These are phyloP conservation scores for Dasypogon diadema DNA, from an alignment of 2,888 invertebrate genomes.

Conservation along the genomic window DNA sequence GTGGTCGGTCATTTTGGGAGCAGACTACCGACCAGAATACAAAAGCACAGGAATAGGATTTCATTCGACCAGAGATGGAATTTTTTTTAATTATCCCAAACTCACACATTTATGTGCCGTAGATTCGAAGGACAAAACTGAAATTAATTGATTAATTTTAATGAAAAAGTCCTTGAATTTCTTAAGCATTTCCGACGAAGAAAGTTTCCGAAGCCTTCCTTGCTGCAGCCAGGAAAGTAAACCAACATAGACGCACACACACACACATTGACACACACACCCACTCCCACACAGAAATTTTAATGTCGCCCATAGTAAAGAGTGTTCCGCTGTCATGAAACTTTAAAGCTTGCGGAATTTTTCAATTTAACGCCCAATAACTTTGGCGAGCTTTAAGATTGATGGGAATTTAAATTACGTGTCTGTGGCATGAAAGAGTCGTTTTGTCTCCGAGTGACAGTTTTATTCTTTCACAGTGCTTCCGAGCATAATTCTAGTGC, in stretches of 20 bases:
- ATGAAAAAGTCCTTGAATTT: conserved; percentile 26
- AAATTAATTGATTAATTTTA: conserved; percentile 43
- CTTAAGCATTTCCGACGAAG: conserved; percentile 19
- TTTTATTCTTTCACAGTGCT: conserved; percentile 44
- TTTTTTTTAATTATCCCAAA: not conserved
- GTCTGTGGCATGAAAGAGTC: conserved; percentile 59
- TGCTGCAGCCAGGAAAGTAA: not conserved
- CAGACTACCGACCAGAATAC: too few relatives aligned
- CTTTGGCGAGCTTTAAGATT: conserved; percentile 61
- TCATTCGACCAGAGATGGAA: too few relatives aligned
- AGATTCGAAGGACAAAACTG: not conserved
- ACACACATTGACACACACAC: conserved; percentile 6
- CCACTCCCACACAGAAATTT: conserved; percentile 22
- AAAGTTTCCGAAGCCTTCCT: conserved; percentile 18
- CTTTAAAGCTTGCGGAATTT: conserved; percentile 59
- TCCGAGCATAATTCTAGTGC: conserved; percentile 29
- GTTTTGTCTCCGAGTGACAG: conserved; percentile 54
- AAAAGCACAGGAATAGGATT: too few relatives aligned
- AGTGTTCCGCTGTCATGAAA: conserved; percentile 53
- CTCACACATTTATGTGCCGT: not conserved
- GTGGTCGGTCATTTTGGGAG: too few relatives aligned
- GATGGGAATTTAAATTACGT: conserved; percentile 61
- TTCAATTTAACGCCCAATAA: conserved; percentile 61
- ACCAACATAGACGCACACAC: too few relatives aligned
- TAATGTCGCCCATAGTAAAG: conserved; percentile 43